Evolutionary conservation across 2,888 invertebrate species (phyloP), one percentile per base, ranked within the genome.

Genomic region (Cepaea hortensis): DNA sequence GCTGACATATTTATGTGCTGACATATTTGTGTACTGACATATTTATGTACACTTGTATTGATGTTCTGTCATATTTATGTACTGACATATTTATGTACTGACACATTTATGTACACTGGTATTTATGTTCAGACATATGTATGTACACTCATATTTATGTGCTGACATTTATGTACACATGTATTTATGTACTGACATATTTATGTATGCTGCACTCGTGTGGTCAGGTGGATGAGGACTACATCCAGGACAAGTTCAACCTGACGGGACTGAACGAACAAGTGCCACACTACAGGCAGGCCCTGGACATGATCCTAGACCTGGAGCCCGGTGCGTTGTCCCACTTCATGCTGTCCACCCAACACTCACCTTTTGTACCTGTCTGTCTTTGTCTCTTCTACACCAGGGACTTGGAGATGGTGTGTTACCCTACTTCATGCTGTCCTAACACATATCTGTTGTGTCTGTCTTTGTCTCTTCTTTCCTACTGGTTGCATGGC

Each of bases 181-280:
- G 5, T 68, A 68, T 20, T 15, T 68, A 68, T 20, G 5, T 68
- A 18, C 13, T 15, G 5, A 20, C 13, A n/a, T n/a, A 68, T 20
- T 15, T 68, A 20, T 68, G n/a, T 15, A 6, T 18, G 4, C 5
- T 18, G 6, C 11, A 55, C 7, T 11, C 11, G 11, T 9, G 0
- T 81, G 89, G 90, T 89, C 93, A 98, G 98, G 99, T 99, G 90
- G 99, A 99, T 95, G 99, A 99, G 95, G 99, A 99, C 95, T 99
- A 99, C 94, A 99, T 99, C 95, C 99, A 99, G 95, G 99, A 99
- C 95, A 99, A 99, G 96, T 99, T 99, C 95, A 99, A 99, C 96
- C 96, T 99, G 95, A 99, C 99, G 87, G 99, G 99, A 88, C 96
- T 99, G 92, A 99, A 98, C 96, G 99, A 99, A 95, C 99, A 99